A percentile compares a stretch with the other conserved stretches of the same genome.
Evolutionary conservation across 1,140 invertebrate genomes (phyloP).

Genomic region (Centruroides vittatus): DNA sequence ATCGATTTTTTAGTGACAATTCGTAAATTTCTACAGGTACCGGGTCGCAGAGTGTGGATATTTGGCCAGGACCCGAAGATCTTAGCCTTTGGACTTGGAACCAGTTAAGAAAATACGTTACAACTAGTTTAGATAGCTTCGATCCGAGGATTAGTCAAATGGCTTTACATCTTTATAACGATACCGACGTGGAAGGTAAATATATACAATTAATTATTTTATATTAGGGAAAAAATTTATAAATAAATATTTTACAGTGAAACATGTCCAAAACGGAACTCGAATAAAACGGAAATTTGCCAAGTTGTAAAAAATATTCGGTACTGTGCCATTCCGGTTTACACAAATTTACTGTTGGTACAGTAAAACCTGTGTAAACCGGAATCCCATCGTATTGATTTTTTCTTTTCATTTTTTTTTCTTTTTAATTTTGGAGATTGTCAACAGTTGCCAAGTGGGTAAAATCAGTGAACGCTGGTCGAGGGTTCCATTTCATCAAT

Average conservation of each 20-base stretch:
- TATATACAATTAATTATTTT: background rate
- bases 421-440: too few relatives aligned
- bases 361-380: too few relatives aligned
- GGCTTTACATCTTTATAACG: slow-evolving; percentile 13
- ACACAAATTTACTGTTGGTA: too few relatives aligned
- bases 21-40: slow-evolving; percentile 3
- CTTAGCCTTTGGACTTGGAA: slow-evolving; percentile 15
- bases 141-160: slow-evolving; percentile 5
- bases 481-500: too few relatives aligned
- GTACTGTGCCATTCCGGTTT: background rate
- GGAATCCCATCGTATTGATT: too few relatives aligned
- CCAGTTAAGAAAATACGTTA: slow-evolving; percentile 18
- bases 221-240: background rate
- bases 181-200: background rate
- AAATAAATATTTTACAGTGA: background rate
- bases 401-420: too few relatives aligned
- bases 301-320: too few relatives aligned
- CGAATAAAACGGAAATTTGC: too few relatives aligned
- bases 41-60: slow-evolving; percentile 15
- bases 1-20: too few relatives aligned
- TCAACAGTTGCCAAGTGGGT: too few relatives aligned
- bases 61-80: slow-evolving; percentile 18
- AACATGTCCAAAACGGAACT: too few relatives aligned
- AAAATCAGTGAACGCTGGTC: too few relatives aligned
- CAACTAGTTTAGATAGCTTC: slow-evolving; percentile 18